These are phyloP conservation scores for Phaedon cochleariae DNA, from an alignment of 2,888 invertebrate species.

Conservation along the genomic window DNA sequence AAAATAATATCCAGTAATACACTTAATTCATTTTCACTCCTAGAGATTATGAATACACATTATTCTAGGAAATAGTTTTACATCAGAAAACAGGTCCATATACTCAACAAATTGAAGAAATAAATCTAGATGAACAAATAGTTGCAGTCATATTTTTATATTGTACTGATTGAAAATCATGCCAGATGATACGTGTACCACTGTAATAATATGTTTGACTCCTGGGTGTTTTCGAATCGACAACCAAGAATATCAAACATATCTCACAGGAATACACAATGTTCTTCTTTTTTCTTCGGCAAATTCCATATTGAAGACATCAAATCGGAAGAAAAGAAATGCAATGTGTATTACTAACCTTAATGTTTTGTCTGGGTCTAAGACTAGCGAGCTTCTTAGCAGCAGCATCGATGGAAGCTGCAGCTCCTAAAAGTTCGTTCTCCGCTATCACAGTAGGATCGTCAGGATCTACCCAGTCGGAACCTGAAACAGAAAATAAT, in stretches of 20 bases:
- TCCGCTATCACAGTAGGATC: constrained; percentile 98
- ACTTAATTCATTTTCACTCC: too few relatives aligned
- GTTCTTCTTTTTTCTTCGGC: constrained; percentile 8
- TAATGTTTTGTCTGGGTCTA: constrained; percentile 83
- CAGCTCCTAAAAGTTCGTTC: constrained; percentile 95
- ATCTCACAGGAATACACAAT: constrained; percentile 80
- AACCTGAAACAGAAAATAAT: constrained; percentile 64
- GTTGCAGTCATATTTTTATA: too few relatives aligned
- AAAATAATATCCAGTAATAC: too few relatives aligned
- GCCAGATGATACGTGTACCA: constrained; percentile 57
- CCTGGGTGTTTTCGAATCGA: constrained; percentile 88
- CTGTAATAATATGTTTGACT: constrained; percentile 99
- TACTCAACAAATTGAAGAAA: too few relatives aligned
- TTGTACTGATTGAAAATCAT: too few relatives aligned
- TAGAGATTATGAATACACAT: background rate
- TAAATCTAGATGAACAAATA: too few relatives aligned
- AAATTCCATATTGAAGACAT: too few relatives aligned
- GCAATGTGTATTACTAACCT: constrained; percentile 65
- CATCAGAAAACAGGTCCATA: too few relatives aligned
- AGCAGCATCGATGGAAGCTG: constrained; percentile 97
- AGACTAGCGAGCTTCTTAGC: constrained; percentile 93
- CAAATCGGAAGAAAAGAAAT: too few relatives aligned
- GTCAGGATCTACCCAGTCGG: constrained; percentile 95
- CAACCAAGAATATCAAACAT: constrained; percentile 99
- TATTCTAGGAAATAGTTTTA: background rate